Base-by-base conservation (phyloP, 1,140 invertebrate species). In the Zaprionus africanus region DNA sequence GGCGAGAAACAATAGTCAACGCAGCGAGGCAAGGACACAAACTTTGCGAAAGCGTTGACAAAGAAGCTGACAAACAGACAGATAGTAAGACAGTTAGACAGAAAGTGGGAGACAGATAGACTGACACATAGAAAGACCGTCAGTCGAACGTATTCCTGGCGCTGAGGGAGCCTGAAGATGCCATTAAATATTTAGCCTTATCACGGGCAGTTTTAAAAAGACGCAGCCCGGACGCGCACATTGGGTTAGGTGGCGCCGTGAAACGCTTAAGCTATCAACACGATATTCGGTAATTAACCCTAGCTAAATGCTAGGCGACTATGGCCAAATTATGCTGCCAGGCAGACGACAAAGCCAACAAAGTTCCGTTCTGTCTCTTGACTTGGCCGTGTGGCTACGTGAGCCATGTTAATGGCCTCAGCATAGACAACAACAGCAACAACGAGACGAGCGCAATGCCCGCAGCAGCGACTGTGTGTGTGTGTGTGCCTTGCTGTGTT, bases 221-320 rank as follows among this genome's bases (percentile, higher is more conserved):
- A 57, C 54, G 68, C 70, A 76, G 72, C 41, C 65, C 70, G 83
- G 68, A 81, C 61, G 78, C 61, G 78, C 54, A 67, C 43, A 54
- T 67, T 57, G 49, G 64, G 81, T 84, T 79, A 88, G 75, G 78
- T 13, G 69, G 46, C 66, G 63, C 58, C 86, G 72, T 90, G 85
- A 90, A 90, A 85, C 85, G 85, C 84, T 88, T 90, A 88, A 84
- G 84, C 81, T 78, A 88, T 90, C 85, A 90, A 85, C 85, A 90
- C 85, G 80, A 90, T 90, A 83, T 90, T 82, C 60, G 79, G 81
- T 90, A 90, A 90, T 90, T 90, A 90, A 90, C 86, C 81, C 79
- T 46, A 68, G 73, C 85, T 90, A 90, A 90, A 90, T 90, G 74
- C 81, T 74, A 78, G 70, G 78, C 82, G 72, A n/a, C 82, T 80